A percentile compares a stretch with the other conserved stretches of the same genome.
Conservation (phyloP, 1,140 invertebrate species). For the Amyelois transitella region DNA sequence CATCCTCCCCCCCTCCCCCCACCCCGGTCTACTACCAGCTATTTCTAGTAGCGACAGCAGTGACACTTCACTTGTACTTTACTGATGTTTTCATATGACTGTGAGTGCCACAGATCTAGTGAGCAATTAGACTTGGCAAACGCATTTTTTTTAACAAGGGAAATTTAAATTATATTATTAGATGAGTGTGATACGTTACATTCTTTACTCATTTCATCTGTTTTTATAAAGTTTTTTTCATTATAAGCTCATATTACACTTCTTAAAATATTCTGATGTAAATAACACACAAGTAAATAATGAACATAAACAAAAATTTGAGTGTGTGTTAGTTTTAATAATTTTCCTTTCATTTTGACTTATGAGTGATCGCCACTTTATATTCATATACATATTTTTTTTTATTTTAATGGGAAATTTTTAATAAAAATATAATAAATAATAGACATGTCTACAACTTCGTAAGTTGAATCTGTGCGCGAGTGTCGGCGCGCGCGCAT, state of each 20-base stretch:
- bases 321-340: too few species aligned
- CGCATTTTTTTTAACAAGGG: constrained; percentile 1
- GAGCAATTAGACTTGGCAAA: constrained; percentile 12
- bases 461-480: constrained; percentile 11
- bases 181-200: too few species aligned
- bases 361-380: too few species aligned
- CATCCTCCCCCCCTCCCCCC: constrained; percentile 12
- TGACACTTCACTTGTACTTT: constrained; percentile 59
- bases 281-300: too few species aligned
- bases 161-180: background rate
- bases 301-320: too few species aligned
- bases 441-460: background rate
- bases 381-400: too few species aligned
- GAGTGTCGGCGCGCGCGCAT: constrained; percentile 30
- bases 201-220: too few species aligned
- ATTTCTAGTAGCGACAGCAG: constrained; percentile 48
- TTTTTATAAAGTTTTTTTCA: too few species aligned
- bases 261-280: too few species aligned
- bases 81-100: constrained; percentile 32
- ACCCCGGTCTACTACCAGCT: constrained; percentile 26
- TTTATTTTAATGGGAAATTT: too few species aligned
- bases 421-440: background rate
- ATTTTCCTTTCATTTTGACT: too few species aligned
- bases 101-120: constrained; percentile 25
- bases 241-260: too few species aligned